Conservation (phyloP, 2,797 vertebrate species). For the Aplochiton taeniatus region DNA sequence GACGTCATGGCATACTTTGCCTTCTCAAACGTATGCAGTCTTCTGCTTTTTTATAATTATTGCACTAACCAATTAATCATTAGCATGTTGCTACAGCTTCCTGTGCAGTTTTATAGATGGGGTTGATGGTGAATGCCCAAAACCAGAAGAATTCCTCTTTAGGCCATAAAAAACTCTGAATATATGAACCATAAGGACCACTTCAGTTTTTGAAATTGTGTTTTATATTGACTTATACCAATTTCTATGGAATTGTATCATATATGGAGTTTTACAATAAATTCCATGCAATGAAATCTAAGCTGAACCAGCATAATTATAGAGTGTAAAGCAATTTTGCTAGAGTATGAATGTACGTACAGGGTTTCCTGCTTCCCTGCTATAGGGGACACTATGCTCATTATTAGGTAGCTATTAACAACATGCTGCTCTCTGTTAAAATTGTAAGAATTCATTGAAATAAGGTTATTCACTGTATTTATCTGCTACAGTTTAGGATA, state of each 20-base stretch:
- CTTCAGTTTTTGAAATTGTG: not conserved
- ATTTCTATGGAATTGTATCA: conserved; percentile 6
- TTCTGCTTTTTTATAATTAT: not conserved
- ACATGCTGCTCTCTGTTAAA: conserved; percentile 7
- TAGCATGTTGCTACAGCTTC: not conserved
- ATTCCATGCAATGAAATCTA: not conserved
- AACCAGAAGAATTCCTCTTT: not conserved
- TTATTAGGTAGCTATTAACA: conserved; percentile 23
- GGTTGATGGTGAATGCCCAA: not conserved
- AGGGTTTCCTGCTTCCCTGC: not conserved
- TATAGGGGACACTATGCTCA: conserved; percentile 6
- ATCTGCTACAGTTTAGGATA: conserved; percentile 33
- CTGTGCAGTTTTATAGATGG: not conserved
- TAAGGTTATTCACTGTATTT: conserved; percentile 25
- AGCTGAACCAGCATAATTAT: not conserved
- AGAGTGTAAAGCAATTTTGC: not conserved
- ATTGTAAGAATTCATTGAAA: too few species aligned
- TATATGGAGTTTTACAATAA: not conserved
- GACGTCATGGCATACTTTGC: conserved; percentile 1
- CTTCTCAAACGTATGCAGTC: not conserved
- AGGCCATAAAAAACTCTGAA: too few species aligned
- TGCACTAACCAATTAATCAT: conserved; percentile 8
- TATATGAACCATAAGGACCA: too few species aligned
- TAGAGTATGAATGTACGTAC: not conserved
- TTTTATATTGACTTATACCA: not conserved